These are phyloP conservation scores for Saccopteryx bilineata DNA, from an alignment of 2,113 vertebrate genomes.

Conservation along the genomic window DNA sequence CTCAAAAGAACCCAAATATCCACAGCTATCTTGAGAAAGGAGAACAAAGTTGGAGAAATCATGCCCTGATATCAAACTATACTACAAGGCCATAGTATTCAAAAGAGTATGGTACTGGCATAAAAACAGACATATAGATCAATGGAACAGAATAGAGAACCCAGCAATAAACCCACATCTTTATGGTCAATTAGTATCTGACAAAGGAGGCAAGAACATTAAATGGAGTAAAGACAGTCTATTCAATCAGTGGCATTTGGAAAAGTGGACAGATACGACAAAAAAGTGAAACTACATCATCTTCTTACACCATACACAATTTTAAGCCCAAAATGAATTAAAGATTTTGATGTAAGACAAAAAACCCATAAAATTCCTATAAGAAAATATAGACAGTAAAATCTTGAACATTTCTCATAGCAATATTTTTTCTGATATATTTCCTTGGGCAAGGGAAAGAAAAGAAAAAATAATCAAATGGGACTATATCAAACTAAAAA, in stretches of 20 bases:
- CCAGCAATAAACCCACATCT: not conserved
- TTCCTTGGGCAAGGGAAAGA: too few species aligned
- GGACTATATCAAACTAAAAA: too few species aligned
- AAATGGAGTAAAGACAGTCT: not conserved
- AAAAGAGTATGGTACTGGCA: not conserved
- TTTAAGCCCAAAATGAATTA: not conserved
- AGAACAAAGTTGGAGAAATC: too few species aligned
- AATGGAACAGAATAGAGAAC: not conserved
- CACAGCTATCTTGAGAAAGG: too few species aligned
- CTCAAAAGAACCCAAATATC: too few species aligned
- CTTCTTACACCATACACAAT: not conserved
- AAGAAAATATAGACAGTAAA: not conserved
- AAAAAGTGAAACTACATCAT: not conserved
- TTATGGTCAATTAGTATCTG: not conserved
- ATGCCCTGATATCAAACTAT: not conserved
- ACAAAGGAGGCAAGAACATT: not conserved
- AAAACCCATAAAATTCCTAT: not conserved
- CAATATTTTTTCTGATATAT: too few species aligned
- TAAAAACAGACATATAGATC: not conserved
- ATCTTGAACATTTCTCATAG: not conserved
- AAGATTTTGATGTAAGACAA: not conserved
- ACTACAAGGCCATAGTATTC: not conserved
- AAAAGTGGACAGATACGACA: not conserved
- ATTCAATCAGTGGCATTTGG: not conserved
- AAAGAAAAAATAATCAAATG: too few species aligned